Conservation (phyloP, 1,140 invertebrate genomes). For the Drosophila novamexicana region DNA sequence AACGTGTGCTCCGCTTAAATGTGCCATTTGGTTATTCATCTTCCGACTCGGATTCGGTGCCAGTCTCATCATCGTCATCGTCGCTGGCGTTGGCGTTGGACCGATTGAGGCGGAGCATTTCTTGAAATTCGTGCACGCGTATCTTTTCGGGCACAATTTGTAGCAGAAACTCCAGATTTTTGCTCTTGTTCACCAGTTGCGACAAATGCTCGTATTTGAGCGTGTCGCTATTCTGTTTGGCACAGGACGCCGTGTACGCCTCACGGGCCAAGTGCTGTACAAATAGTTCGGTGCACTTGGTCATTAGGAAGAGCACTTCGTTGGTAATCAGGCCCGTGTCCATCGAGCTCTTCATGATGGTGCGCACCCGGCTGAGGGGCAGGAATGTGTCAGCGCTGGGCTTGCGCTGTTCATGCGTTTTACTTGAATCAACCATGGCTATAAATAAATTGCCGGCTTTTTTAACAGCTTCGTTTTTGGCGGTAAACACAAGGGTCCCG, state of each 20-base stretch:
- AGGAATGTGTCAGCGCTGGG: conserved; percentile 63
- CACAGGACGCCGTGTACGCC: conserved; percentile 41
- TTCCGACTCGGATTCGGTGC: conserved; percentile 31
- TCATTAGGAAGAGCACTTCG: conserved; percentile 77
- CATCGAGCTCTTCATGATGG: conserved; percentile 81
- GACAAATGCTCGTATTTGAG: conserved; percentile 77
- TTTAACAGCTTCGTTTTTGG: conserved; percentile 15
- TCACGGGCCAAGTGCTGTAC: conserved; percentile 74
- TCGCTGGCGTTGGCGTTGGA: conserved; percentile 48
- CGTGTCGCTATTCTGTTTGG: conserved; percentile 41
- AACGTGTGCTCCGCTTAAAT: background rate
- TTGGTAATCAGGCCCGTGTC: conserved; percentile 77
- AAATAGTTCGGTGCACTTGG: conserved; percentile 76
- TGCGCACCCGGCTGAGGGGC: conserved; percentile 74
- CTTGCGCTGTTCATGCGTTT: conserved; percentile 17
- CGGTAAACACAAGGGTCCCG: conserved; percentile 5
- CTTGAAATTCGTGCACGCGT: conserved; percentile 74
- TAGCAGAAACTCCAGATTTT: conserved; percentile 73
- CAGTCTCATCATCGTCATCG: conserved; percentile 50
- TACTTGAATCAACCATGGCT: conserved; percentile 22
- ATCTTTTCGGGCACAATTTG: conserved; percentile 83
- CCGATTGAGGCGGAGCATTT: conserved; percentile 69
- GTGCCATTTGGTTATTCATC: conserved; percentile 20
- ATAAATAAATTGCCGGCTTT: background rate
- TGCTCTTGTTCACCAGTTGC: conserved; percentile 69